Evolutionary conservation across 1,140 invertebrate genomes (phyloP), one percentile per base, ranked within the genome.

Genomic region (Bicyclus anynana): DNA sequence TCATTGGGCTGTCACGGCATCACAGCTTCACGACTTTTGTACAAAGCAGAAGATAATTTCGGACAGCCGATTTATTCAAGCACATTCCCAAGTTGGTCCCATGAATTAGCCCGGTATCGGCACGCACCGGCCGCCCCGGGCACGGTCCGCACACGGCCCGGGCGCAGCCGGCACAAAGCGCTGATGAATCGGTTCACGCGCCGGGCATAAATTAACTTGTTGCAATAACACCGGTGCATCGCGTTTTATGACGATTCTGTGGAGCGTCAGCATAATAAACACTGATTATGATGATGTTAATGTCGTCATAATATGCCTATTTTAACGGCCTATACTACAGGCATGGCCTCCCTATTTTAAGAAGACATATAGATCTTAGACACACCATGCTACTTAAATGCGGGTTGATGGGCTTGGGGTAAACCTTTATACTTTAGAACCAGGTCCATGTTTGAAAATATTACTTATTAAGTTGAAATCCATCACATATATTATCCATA

Each of bases 171-270:
- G 46, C 69, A 72, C 69, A 58, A 40, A 54, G 29, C 35, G 38
- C 46, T 69, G 72, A 78, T 75, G 72, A 69, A 76, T 79, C 73
- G 71, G 62, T 74, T 61, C 73, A 69, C 67, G 75, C 59, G 61
- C 54, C 54, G 57, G 42, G 69, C 71, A 78, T 78, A 76, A 78
- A 78, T 78, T 74, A 78, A 72, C 71, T 78, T 69, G 75, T 76
- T 77, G 72, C 70, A 69, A 74, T 67, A 69, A 58, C 64, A 33
- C 53, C 65, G 53, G 53, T 66, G 62, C 62, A 65, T 67, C 59
- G 54, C 40, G 44, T 47, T 67, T 65, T 63, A 61, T 61, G 62
- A 62, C 52, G 29, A 51, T 56, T 71, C 57, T 16, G 23, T 26
- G 62, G 55, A 74, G n/a, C 16, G 65, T 59, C 59, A 40, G 64